phyloP scores from a whole-genome alignment of 2,797 vertebrate species.

The Kryptolebias ocellatus region DNA sequence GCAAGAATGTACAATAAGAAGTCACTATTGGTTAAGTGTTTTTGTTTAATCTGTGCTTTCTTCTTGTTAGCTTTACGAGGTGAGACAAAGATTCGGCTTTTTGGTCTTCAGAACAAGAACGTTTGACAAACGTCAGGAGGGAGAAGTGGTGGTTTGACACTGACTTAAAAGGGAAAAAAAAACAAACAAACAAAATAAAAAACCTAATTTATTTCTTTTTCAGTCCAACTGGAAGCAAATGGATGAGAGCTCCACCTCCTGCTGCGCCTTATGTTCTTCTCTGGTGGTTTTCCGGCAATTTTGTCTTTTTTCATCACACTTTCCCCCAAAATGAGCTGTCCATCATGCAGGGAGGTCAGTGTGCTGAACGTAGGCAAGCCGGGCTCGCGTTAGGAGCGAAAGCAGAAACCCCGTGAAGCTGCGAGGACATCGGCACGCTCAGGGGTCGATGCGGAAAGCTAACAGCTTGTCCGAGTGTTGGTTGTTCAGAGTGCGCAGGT shows the following conservation, averaged over 20 bases:
- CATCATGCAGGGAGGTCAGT: constrained; percentile 53
- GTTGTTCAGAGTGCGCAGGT: constrained; percentile 85
- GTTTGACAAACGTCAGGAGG: constrained; percentile 34
- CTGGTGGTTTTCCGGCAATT: constrained; percentile 17
- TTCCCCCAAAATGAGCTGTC: constrained; percentile 45
- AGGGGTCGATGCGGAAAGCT: constrained; percentile 84
- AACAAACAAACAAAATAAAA: constrained; percentile 22
- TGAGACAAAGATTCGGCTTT: constrained; percentile 50
- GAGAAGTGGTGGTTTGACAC: constrained; percentile 43
- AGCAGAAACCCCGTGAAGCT: constrained; percentile 32
- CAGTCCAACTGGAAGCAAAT: constrained; percentile 58
- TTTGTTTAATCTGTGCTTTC: constrained; percentile 48
- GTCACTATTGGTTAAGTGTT: constrained; percentile 48
- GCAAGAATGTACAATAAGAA: constrained; percentile 62
- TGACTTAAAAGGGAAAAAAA: constrained; percentile 47
- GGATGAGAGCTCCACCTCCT: constrained; percentile 40
- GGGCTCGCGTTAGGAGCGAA: constrained; percentile 38
- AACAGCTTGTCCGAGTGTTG: constrained; percentile 85
- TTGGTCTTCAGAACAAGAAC: constrained; percentile 65
- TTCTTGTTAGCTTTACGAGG: constrained; percentile 43
- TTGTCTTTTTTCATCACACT: too few relatives aligned
- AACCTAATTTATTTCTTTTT: constrained; percentile 28
- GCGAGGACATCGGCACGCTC: constrained; percentile 27
- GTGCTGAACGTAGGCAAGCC: constrained; percentile 31
- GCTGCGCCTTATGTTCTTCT: constrained; percentile 36